Percentiles rank a stretch among this genome's conserved stretches.
Conservation (phyloP, 2,888 invertebrate species). For the Dynastes tityus region DNA sequence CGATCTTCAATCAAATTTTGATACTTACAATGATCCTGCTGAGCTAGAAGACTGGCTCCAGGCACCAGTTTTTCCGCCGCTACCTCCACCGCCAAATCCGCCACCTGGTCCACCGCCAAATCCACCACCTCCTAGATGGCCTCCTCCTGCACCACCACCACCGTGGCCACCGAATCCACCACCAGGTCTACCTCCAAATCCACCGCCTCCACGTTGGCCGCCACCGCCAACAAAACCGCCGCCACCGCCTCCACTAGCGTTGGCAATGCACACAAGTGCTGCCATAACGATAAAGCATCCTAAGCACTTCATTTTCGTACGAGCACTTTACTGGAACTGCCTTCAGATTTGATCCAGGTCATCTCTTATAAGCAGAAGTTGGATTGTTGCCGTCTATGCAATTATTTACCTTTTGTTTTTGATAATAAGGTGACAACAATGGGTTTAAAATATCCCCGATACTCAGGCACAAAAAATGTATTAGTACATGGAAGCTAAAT, state of each 20-base stretch:
- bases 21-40: slow-evolving; percentile 38
- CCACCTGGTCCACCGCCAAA: slow-evolving; percentile 27
- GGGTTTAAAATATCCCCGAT: slow-evolving; percentile 33
- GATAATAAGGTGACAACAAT: slow-evolving; percentile 16
- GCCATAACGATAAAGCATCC: slow-evolving; percentile 19
- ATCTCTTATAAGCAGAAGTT: slow-evolving; percentile 32
- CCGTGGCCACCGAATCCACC: slow-evolving; percentile 37
- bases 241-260: slow-evolving; percentile 36
- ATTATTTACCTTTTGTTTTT: slow-evolving; percentile 2
- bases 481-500: slow-evolving; percentile 2
- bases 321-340: slow-evolving; percentile 16
- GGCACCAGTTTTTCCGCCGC: slow-evolving; percentile 50
- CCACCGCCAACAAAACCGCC: neutral
- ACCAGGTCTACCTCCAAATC: slow-evolving; percentile 23
- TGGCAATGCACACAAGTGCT: slow-evolving; percentile 22
- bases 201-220: slow-evolving; percentile 34
- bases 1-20: neutral
- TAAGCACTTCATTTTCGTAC: slow-evolving; percentile 21
- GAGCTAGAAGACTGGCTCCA: slow-evolving; percentile 47
- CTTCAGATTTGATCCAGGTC: neutral
- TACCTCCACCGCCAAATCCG: slow-evolving; percentile 4
- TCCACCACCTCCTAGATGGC: neutral
- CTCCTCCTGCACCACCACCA: too few species aligned
- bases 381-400: slow-evolving; percentile 7
- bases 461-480: neutral